phyloP scores from a whole-genome alignment of 2,113 vertebrate species.

The Zosterops borbonicus region DNA sequence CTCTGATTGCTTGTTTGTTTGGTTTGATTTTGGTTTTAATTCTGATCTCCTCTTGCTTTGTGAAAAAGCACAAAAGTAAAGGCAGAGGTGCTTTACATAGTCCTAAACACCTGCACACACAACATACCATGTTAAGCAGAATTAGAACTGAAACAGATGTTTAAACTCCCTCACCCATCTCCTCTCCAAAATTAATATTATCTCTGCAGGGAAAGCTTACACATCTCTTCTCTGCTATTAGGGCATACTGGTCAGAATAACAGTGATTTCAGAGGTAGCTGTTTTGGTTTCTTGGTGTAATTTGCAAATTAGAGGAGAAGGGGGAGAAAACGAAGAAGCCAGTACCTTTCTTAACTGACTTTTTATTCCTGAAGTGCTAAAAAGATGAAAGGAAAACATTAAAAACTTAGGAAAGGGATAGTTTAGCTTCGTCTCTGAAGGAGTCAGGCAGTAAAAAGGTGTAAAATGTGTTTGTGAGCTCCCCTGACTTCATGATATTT shows the following conservation, averaged over 20 bases:
- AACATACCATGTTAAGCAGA: background rate
- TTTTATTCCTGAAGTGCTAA: background rate
- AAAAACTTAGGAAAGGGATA: background rate
- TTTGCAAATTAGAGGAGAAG: background rate
- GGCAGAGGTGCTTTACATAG: background rate
- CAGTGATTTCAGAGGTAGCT: background rate
- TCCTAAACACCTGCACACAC: background rate
- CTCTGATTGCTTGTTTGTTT: background rate
- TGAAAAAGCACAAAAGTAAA: background rate
- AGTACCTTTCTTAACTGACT: background rate
- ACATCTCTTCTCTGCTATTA: background rate
- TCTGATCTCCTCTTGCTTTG: background rate
- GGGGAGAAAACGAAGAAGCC: accelerated
- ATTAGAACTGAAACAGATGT: background rate
- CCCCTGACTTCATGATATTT: background rate
- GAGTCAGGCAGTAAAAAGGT: background rate
- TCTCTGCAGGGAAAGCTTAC: background rate
- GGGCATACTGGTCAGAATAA: background rate
- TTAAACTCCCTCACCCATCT: background rate
- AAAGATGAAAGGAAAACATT: background rate
- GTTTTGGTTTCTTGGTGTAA: background rate
- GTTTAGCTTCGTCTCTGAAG: background rate
- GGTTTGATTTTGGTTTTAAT: background rate
- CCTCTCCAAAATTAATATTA: background rate
- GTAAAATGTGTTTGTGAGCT: background rate